These are phyloP conservation scores for Bombus cullumanus DNA, from an alignment of 1,140 invertebrate genomes.

Conservation along the genomic window DNA sequence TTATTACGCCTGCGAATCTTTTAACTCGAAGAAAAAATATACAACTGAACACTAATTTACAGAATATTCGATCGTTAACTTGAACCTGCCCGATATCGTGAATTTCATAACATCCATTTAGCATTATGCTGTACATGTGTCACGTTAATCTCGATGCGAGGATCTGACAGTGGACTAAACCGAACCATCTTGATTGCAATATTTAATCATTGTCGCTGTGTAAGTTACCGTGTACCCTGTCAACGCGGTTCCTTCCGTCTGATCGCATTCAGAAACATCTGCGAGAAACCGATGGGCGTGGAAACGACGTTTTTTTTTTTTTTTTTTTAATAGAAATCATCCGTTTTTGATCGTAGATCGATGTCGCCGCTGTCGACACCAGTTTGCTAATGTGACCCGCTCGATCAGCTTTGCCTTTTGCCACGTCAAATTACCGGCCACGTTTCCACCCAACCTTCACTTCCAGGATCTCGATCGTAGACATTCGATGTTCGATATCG, in stretches of 20 bases:
- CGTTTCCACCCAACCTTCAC: not conserved
- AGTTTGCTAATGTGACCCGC: conserved; percentile 12
- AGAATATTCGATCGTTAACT: not conserved
- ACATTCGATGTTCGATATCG: not conserved
- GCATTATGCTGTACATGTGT: conserved; percentile 2
- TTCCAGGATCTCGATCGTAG: not conserved
- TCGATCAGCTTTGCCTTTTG: conserved; percentile 14
- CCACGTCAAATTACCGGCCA: conserved; percentile 4
- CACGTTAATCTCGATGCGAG: conserved; percentile 45
- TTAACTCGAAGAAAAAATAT: not conserved
- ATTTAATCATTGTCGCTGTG: conserved; percentile 47
- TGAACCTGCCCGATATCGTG: not conserved
- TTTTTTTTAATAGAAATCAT: conserved; percentile 45
- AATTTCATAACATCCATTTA: not conserved
- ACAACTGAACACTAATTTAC: not conserved
- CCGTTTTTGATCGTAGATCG: not conserved
- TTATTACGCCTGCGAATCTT: no score
- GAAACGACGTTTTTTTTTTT: conserved; percentile 38
- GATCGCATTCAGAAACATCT: conserved; percentile 31
- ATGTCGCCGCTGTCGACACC: conserved; percentile 8
- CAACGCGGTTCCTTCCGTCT: not conserved
- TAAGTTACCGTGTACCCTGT: conserved; percentile 27
- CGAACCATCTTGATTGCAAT: conserved; percentile 50
- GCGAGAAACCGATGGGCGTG: conserved; percentile 18
- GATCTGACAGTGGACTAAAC: conserved; percentile 49